Percentiles rank a stretch among this genome's conserved stretches.
These are phyloP conservation scores for Auanema freiburgensis DNA, from an alignment of 2,888 invertebrate genomes.

Conservation along the genomic window DNA sequence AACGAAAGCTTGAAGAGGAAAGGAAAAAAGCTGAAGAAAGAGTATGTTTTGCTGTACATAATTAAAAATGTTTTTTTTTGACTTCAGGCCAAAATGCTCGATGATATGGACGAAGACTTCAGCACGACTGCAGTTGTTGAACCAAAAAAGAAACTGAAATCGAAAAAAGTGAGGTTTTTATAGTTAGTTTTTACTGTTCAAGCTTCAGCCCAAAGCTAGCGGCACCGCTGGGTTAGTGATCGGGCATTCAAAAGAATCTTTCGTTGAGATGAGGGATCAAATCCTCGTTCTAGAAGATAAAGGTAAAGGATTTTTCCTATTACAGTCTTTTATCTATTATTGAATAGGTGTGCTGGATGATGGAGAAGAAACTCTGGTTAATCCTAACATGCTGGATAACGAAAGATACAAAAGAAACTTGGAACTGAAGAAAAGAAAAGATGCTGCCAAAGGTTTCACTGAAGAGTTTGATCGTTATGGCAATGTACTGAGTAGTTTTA, in stretches of 20 bases:
- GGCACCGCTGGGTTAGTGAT: conserved; percentile 76
- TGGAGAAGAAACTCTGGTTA: conserved; percentile 83
- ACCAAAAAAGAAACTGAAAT: conserved; percentile 67
- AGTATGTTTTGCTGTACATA: conserved; percentile 13
- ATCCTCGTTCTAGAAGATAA: conserved; percentile 92
- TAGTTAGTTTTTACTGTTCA: neutral
- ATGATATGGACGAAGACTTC: conserved; percentile 92
- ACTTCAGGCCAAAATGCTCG: conserved; percentile 82
- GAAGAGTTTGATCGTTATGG: conserved; percentile 70
- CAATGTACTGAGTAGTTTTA: conserved; percentile 65
- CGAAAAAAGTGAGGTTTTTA: conserved; percentile 22
- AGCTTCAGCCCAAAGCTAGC: neutral
- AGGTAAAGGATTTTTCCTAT: conserved; percentile 66
- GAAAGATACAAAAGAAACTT: conserved; percentile 73
- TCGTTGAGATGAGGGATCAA: conserved; percentile 70
- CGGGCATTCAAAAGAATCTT: conserved; percentile 73
- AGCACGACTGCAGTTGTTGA: conserved; percentile 84
- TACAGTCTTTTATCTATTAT: neutral
- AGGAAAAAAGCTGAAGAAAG: conserved; percentile 82
- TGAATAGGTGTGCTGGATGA: conserved; percentile 76
- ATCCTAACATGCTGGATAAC: conserved; percentile 68
- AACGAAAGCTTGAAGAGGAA: conserved; percentile 77
- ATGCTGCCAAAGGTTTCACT: conserved; percentile 74
- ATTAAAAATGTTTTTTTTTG: conserved; percentile 6
- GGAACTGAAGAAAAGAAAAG: conserved; percentile 80